Base-by-base conservation (phyloP, 2,888 invertebrate species). In the Pachymerium ferrugineum region DNA sequence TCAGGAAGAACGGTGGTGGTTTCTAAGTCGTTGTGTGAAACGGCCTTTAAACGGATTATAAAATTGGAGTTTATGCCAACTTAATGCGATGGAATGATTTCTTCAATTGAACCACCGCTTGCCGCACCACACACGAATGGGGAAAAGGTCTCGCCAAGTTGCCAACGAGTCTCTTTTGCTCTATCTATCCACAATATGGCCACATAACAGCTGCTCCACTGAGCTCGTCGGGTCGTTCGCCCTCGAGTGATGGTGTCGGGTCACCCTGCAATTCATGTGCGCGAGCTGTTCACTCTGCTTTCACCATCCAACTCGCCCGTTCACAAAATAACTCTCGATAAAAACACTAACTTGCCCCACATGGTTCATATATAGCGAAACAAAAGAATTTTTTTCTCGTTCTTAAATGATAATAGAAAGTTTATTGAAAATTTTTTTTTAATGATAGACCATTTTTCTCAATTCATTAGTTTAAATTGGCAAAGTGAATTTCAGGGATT, bases 1-100 rank as follows among this genome's bases (percentile, higher is more conserved):
- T 62, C 28, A 28, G 62, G 62, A 62, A 62, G 62, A 62, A 62
- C 62, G 62, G 62, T 62, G 62, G 62, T 62, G 62, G 62, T 25
- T 62, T 62, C 62, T 62, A 28, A 62, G 28, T 62, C 62, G 62
- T 28, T 62, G 62, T 62, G 62, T 62, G 62, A 28, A 62, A 62
- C 62, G 62, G 62, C 62, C 62, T 28, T 62, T 62, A 62, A 62
- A 62, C 62, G 62, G 62, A 62, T 62, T 73, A 73, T 73, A 73
- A 73, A 73, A 72, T 31, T 62, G 35, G 73, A 68, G 29, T 73
- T 73, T 73, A 73, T 73, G 68, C 68, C 67, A 33, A 67, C 73
- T 62, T 73, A 73, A 73, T 68, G 73, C 68, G 33, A 31, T 67
- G 73, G 73, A 73, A 73, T 73, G 67, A 62, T 33, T 68, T 68